Evolutionary conservation across 2,113 vertebrate genomes (phyloP).

Genomic region (Oreamnos americanus): DNA sequence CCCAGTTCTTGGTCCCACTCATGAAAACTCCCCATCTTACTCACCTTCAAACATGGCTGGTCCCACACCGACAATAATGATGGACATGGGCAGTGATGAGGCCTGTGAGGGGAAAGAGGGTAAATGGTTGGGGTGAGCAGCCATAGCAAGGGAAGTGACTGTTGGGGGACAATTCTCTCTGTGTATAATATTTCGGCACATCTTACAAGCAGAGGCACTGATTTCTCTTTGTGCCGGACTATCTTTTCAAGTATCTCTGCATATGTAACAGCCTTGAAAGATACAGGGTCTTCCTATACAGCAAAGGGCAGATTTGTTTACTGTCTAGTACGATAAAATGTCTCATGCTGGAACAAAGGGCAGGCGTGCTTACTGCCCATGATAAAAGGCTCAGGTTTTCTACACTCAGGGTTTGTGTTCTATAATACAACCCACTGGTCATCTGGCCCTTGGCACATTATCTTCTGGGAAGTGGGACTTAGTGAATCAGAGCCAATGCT

Average conservation of each 20-base stretch:
- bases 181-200: background rate
- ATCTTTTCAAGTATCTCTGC: background rate
- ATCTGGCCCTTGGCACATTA: background rate
- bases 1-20: background rate
- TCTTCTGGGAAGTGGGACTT: background rate
- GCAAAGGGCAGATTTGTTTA: background rate
- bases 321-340: background rate
- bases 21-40: conserved; percentile 43
- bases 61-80: conserved; percentile 97
- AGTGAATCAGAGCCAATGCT: background rate
- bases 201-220: background rate
- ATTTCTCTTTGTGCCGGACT: background rate
- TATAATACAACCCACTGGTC: background rate
- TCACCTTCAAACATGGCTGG: conserved; percentile 98
- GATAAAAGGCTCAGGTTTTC: background rate
- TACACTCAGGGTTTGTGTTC: background rate
- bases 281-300: background rate
- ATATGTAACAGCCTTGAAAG: background rate
- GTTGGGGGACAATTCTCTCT: background rate
- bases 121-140: background rate
- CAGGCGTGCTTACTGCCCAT: background rate
- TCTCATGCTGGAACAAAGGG: background rate
- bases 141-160: background rate
- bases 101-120: conserved; percentile 82
- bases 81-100: conserved; percentile 94